Conservation (phyloP, 2,797 vertebrate species). For the Borostomias antarcticus region DNA sequence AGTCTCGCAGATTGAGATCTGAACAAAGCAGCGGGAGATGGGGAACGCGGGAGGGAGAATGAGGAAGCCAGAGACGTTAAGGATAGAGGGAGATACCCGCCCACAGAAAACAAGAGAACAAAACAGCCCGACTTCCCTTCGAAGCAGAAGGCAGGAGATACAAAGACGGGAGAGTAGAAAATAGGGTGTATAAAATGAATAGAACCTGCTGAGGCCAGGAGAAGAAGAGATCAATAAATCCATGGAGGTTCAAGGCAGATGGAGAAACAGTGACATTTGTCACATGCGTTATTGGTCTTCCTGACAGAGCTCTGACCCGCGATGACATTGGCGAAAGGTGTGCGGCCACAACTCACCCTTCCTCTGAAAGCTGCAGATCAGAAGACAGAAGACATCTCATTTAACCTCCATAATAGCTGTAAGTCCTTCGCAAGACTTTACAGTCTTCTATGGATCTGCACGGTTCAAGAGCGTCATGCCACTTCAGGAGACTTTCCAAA, state of each 20-base stretch:
- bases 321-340: conserved; percentile 42
- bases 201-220: conserved; percentile 56
- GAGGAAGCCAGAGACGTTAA: conserved; percentile 52
- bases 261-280: conserved; percentile 64
- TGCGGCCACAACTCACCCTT: conserved; percentile 8
- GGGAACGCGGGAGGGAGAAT: conserved; percentile 53
- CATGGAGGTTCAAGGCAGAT: conserved; percentile 56
- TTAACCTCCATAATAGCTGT: neutral
- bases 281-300: conserved; percentile 57
- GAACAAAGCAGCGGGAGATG: conserved; percentile 47
- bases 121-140: conserved; percentile 53
- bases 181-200: conserved; percentile 33
- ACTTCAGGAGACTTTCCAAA: no score
- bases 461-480: no score
- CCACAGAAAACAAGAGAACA: conserved; percentile 63
- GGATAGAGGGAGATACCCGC: conserved; percentile 69
- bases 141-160: conserved; percentile 47
- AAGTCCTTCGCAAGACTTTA: neutral
- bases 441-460: neutral
- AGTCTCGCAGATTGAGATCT: conserved; percentile 70
- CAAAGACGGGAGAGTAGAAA: conserved; percentile 58
- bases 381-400: neutral
- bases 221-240: conserved; percentile 69
- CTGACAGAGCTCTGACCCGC: conserved; percentile 53
- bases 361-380: neutral